phyloP scores from a whole-genome alignment of 2,888 invertebrate genomes.

The Ectobius pallidus region DNA sequence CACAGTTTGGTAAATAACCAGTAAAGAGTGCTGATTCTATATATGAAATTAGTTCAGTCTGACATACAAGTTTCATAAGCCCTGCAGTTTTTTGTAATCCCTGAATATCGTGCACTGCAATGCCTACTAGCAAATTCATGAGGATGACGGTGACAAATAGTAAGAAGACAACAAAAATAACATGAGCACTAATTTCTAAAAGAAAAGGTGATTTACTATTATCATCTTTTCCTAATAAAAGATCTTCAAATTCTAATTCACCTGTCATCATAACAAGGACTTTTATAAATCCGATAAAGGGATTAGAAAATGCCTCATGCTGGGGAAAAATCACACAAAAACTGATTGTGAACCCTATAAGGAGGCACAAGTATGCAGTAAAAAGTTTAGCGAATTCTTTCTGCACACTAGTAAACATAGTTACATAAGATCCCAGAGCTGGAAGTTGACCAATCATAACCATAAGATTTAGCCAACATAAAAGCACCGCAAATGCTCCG shows the following conservation, averaged over 20 bases:
- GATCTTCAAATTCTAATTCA: conserved; percentile 73
- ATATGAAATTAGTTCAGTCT: conserved; percentile 86
- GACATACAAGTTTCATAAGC: conserved; percentile 79
- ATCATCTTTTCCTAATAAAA: conserved; percentile 44
- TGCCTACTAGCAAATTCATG: conserved; percentile 86
- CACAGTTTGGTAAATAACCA: conserved; percentile 76
- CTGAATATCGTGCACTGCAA: conserved; percentile 87
- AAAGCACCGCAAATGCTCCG: conserved; percentile 83
- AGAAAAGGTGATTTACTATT: conserved; percentile 57
- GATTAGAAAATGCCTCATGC: conserved; percentile 81
- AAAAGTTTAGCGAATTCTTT: conserved; percentile 87
- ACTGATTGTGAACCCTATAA: conserved; percentile 86
- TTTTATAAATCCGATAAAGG: conserved; percentile 83
- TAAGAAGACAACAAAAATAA: conserved; percentile 79
- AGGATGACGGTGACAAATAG: conserved; percentile 84
- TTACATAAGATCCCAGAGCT: conserved; percentile 87
- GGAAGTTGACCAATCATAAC: conserved; percentile 86
- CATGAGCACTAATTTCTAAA: conserved; percentile 79
- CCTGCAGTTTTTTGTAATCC: conserved; percentile 86
- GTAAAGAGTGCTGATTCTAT: conserved; percentile 83
- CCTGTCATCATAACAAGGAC: conserved; percentile 91
- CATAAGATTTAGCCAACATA: conserved; percentile 91
- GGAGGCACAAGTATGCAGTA: conserved; percentile 81
- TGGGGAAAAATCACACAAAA: conserved; percentile 86
- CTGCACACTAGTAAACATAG: conserved; percentile 88